Percentiles rank a stretch among this genome's conserved stretches.
phyloP scores from a whole-genome alignment of 53 echinoderm and acorn worm species.

The Temnopleurus reevesii region DNA sequence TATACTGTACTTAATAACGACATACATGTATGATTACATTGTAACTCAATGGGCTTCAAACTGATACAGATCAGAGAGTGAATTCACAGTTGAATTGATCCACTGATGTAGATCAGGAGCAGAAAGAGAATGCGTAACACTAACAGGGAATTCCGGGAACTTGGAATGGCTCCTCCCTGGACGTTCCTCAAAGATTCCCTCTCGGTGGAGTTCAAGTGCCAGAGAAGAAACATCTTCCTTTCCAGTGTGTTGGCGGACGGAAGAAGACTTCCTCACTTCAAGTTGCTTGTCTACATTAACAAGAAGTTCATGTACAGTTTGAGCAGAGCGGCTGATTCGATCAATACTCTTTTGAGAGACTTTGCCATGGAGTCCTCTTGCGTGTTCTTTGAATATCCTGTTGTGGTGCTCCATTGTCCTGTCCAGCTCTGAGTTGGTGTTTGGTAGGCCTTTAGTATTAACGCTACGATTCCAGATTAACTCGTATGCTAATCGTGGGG shows the following conservation, averaged over 20 bases:
- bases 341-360: slow-evolving; percentile 48
- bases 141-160: slow-evolving; percentile 61
- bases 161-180: slow-evolving; percentile 55
- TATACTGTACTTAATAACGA: too few relatives aligned
- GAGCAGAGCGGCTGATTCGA: slow-evolving; percentile 31
- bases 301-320: slow-evolving; percentile 26
- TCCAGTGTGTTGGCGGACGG: slow-evolving; percentile 3
- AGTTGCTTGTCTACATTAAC: slow-evolving; percentile 21
- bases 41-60: slow-evolving; percentile 25
- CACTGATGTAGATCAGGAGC: slow-evolving; percentile 58
- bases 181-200: slow-evolving; percentile 34
- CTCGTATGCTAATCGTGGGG: not conserved
- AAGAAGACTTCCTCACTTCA: slow-evolving; percentile 14
- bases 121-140: not conserved
- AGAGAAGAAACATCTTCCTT: slow-evolving; percentile 53
- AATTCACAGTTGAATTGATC: slow-evolving; percentile 60
- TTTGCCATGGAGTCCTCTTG: slow-evolving; percentile 39
- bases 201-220: slow-evolving; percentile 53
- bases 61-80: slow-evolving; percentile 44
- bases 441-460: not conserved
- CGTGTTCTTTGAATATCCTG: slow-evolving; percentile 34
- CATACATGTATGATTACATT: too few relatives aligned
- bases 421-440: not conserved
- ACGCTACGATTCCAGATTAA: not conserved
- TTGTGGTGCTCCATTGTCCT: not conserved